A percentile compares a stretch with the other conserved stretches of the same genome.
phyloP scores from a whole-genome alignment of 1,140 invertebrate species.

The Hylaeus anthracinus region DNA sequence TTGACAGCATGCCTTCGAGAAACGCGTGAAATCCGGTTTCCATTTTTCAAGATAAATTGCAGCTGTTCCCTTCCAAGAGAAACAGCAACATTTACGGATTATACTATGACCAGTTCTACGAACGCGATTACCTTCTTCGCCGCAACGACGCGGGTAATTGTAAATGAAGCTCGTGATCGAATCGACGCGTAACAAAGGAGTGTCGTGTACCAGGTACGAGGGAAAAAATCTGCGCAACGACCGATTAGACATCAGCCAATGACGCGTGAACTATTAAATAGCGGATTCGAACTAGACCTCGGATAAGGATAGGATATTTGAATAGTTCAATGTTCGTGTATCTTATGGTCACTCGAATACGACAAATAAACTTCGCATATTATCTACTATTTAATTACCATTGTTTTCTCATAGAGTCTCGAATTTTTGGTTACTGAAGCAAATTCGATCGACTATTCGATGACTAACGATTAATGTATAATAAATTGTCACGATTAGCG shows the following conservation, averaged over 20 bases:
- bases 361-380: no score
- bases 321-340: no score
- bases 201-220: background rate
- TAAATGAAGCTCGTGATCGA: background rate
- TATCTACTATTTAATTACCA: no score
- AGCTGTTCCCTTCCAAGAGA: background rate
- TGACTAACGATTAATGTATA: no score
- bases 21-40: no score
- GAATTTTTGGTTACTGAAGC: no score
- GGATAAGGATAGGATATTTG: no score
- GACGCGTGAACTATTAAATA: background rate
- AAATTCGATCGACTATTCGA: no score
- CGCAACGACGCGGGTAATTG: background rate
- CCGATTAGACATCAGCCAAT: background rate
- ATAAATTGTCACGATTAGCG: no score
- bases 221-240: constrained; percentile 8
- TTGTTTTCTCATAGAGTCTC: no score
- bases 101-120: background rate
- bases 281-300: background rate
- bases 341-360: no score
- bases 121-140: background rate
- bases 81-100: background rate
- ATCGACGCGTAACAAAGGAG: no score
- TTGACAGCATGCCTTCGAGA: background rate
- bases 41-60: background rate